Evolutionary conservation across 2,797 vertebrate species (phyloP).

Genomic region (Remorina albescens): DNA sequence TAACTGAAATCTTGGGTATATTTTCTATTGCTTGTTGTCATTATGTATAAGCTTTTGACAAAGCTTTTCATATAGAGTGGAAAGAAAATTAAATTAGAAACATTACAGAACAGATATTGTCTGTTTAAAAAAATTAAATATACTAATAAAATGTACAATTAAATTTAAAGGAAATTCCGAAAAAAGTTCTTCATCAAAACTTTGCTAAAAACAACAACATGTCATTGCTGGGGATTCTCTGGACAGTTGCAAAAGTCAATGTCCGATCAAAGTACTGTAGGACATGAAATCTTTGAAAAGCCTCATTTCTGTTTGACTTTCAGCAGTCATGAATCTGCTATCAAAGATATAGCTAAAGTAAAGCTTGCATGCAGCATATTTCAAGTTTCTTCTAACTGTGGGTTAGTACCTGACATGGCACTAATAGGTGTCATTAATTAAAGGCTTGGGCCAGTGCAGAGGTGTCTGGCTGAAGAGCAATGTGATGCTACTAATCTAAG

Average conservation of each 20-base stretch:
- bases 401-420: constrained; percentile 70
- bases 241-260: neutral
- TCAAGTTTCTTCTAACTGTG: constrained; percentile 57
- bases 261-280: too few relatives aligned
- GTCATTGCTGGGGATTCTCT: neutral
- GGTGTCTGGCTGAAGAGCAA: constrained; percentile 89
- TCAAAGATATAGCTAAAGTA: constrained; percentile 7
- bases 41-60: too few relatives aligned
- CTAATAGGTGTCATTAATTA: constrained; percentile 94
- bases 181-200: neutral
- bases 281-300: neutral
- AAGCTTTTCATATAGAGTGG: too few relatives aligned
- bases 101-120: too few relatives aligned
- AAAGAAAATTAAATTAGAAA: too few relatives aligned
- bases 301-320: constrained; percentile 10
- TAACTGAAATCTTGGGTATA: too few relatives aligned
- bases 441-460: constrained; percentile 86
- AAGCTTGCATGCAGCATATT: neutral
- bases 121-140: too few relatives aligned
- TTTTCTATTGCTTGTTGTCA: too few relatives aligned
- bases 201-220: neutral
- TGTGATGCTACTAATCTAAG: constrained; percentile 85
- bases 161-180: neutral
- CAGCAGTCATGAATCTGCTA: neutral
- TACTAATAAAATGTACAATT: neutral